Base-by-base conservation (phyloP, 2,797 vertebrate genomes). In the Lacerta agilis region DNA sequence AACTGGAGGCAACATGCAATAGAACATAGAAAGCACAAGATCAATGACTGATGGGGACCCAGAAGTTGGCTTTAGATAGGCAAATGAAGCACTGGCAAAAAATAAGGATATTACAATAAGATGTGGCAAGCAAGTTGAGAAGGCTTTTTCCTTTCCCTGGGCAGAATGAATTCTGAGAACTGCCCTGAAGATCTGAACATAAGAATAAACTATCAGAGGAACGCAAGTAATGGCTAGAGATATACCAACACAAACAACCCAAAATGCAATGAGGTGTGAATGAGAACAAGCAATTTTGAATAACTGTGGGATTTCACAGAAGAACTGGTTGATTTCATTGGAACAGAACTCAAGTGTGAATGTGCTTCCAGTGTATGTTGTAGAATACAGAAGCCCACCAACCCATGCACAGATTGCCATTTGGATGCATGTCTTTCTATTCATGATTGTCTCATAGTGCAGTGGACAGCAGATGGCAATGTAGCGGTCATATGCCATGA, bases 261-360 rank as follows among this genome's bases (percentile, higher is more conserved):
- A 1, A 9, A 67, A 7, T 86, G 64, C 38, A 17, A 8, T n/a
- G 27, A 78, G 1, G 5, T 67, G 25, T 45, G 61, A 45, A 13
- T 78, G 61, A 17, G 61, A 23, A 17, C 61, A 86, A 29, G 73
- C 61, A 8, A 86, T 45, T 29, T 36, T 78, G 29, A 85, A 11
- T 61, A 85, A 36, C 3, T 76, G 49, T 64, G 83, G 55, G 23
- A 58, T 83, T 83, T 83, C 72, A 64, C 83, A 85, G 71, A 85
- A 85, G 36, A 85, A 76, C 23, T 85, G 71, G 18, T 76, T 61
- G 55, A 75, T 85, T 4, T 61, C 15, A 75, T 58, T 85, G 71
- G 49, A 85, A 76, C 83, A 85, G 23, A 85, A 76, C 11, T 85
- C 25, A 1, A 61, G 5, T 75, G 71, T 76, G 25, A 75, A 85